A percentile compares a stretch with the other conserved stretches of the same genome.
These are phyloP conservation scores for Labrus mixtus DNA, from an alignment of 2,113 vertebrate genomes.

Conservation along the genomic window DNA sequence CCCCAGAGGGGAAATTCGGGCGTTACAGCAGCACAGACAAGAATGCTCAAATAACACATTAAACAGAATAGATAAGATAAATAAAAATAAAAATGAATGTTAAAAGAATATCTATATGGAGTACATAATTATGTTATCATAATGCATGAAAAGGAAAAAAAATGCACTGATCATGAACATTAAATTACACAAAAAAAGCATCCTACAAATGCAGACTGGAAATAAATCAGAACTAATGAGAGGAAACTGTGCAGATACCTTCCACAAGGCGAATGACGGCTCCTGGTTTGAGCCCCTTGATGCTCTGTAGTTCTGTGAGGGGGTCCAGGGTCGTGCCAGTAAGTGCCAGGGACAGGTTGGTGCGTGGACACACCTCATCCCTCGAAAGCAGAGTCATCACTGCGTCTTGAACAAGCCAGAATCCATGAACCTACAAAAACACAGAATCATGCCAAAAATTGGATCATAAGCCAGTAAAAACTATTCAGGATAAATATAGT, in stretches of 20 bases:
- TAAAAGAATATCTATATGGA: too few relatives aligned
- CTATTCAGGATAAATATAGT: too few relatives aligned
- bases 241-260: slow-evolving; percentile 62
- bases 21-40: too few relatives aligned
- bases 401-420: slow-evolving; percentile 84
- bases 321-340: slow-evolving; percentile 80
- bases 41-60: too few relatives aligned
- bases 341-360: slow-evolving; percentile 77
- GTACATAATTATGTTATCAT: too few relatives aligned
- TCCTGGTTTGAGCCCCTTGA: slow-evolving; percentile 83
- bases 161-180: too few relatives aligned
- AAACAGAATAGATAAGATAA: too few relatives aligned
- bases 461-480: not conserved
- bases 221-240: not conserved
- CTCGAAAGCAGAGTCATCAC: slow-evolving; percentile 73
- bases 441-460: not conserved
- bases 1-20: too few relatives aligned
- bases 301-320: slow-evolving; percentile 73
- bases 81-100: too few relatives aligned
- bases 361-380: slow-evolving; percentile 82
- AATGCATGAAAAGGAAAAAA: too few relatives aligned
- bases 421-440: slow-evolving; percentile 74
- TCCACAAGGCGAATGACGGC: slow-evolving; percentile 81
- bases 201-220: not conserved
- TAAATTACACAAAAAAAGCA: too few relatives aligned